Evolutionary conservation across 2,113 vertebrate genomes (phyloP).

Genomic region (Ascaphus truei): DNA sequence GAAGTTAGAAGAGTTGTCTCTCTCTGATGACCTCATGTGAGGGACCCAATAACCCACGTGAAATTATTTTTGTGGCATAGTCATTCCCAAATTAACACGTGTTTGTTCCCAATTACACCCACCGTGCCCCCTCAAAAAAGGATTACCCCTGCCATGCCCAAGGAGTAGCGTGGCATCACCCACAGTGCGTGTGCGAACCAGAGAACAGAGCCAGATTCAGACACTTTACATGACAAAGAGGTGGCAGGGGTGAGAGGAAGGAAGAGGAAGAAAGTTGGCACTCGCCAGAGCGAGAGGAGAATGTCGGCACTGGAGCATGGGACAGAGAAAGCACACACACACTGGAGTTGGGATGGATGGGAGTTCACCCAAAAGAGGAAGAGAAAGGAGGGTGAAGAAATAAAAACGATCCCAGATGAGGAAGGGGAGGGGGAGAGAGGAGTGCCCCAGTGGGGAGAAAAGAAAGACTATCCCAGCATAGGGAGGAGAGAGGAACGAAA

Average conservation of each 20-base stretch:
- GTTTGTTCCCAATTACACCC: neutral
- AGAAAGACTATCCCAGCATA: too few relatives aligned
- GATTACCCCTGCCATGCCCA: neutral
- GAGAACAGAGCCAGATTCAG: neutral
- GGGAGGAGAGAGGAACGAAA: too few relatives aligned
- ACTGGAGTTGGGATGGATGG: neutral
- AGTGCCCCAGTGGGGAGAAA: neutral
- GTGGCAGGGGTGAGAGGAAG: neutral
- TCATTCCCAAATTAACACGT: neutral
- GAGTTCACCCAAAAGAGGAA: neutral
- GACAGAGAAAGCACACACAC: neutral
- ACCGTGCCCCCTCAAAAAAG: neutral
- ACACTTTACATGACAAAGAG: neutral
- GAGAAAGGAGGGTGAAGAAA: too few relatives aligned
- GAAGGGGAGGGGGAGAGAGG: neutral
- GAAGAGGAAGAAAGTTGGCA: neutral
- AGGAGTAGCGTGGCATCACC: neutral
- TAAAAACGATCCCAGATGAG: neutral
- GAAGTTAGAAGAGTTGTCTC: too few relatives aligned
- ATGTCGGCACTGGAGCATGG: neutral
- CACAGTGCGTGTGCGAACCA: neutral
- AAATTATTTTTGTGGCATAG: too few relatives aligned
- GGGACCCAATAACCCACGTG: neutral
- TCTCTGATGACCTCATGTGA: neutral
- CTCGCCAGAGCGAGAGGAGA: too few relatives aligned